phyloP scores from a whole-genome alignment of 2,797 vertebrate genomes.

The Enteromius treurensis region DNA sequence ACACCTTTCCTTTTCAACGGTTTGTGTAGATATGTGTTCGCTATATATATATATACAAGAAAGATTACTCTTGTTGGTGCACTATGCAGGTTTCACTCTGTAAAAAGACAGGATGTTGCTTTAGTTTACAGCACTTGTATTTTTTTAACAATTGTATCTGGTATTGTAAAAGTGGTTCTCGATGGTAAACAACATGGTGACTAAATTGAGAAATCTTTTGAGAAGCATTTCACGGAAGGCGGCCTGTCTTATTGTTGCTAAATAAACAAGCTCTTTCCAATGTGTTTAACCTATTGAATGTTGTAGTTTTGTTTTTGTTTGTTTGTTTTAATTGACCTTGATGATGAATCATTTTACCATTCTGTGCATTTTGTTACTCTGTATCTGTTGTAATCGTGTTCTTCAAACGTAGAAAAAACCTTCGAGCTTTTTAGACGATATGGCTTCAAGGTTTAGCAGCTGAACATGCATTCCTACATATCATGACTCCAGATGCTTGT shows the following conservation, averaged over 20 bases:
- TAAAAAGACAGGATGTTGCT: constrained; percentile 57
- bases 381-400: constrained; percentile 46
- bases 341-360: constrained; percentile 22
- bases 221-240: constrained; percentile 50
- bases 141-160: constrained; percentile 47
- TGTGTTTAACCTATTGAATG: constrained; percentile 57
- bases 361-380: constrained; percentile 41
- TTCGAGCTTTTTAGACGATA: background rate
- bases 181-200: constrained; percentile 46
- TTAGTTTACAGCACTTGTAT: constrained; percentile 44
- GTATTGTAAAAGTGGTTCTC: constrained; percentile 35
- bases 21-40: constrained; percentile 50
- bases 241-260: constrained; percentile 59
- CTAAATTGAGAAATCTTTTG: constrained; percentile 29
- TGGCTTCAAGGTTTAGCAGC: constrained; percentile 27
- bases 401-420: constrained; percentile 21
- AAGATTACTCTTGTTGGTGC: constrained; percentile 61
- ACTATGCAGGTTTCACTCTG: constrained; percentile 64
- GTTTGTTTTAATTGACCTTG: constrained; percentile 47
- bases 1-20: constrained; percentile 48
- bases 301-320: constrained; percentile 51
- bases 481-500: constrained; percentile 60
- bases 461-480: constrained; percentile 63
- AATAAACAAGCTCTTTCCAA: constrained; percentile 57
- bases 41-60: constrained; percentile 52